Evolutionary conservation across 2,888 invertebrate genomes (phyloP), one percentile per base, ranked within the genome.

Genomic region (Auanema sp.): DNA sequence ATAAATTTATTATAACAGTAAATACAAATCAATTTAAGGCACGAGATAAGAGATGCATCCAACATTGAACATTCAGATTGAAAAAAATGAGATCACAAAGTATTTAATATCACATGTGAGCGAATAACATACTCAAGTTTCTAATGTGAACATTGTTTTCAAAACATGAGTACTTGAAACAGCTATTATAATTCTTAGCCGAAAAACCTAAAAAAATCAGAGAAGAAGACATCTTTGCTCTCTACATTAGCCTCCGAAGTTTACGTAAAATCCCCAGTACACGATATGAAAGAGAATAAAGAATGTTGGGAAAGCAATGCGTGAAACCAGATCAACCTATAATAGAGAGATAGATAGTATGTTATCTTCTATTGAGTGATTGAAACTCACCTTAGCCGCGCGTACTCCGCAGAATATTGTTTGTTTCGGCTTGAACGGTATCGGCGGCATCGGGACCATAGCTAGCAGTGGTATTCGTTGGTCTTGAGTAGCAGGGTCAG

Each of bases 211-310:
- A 33, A 33, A 33, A 33, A 33, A 33, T 8, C 33, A 3, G 8
- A 33, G 33, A 33, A 33, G 33, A 33, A 33, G 33, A 33, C 33
- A 33, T 33, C 33, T 33, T 33, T 33, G 33, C 33, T 33, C 33
- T 33, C 33, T 5, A 33, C 8, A 33, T 33, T 8, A 33, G 8
- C 33, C 8, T 33, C 33, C 33, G 33, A 58, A n/a, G 62, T 78
- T 74, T 53, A 79, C 65, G 65, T 80, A 80, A 65, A 78, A 73
- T 23, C 71, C 71, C 81, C 81, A 81, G 57, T 81, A 81, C 33
- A 69, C 65, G 58, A 79, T 62, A 66, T 82, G 78, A 59, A 81
- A 83, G n/a, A 78, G 23, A 18, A 79, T 57, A 64, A 82, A 81
- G 54, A 79, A 76, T 1, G 76, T 59, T 10, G 81, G 81, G 56